Conservation (phyloP, 2,797 vertebrate genomes). For the Pempheris klunzingeri region DNA sequence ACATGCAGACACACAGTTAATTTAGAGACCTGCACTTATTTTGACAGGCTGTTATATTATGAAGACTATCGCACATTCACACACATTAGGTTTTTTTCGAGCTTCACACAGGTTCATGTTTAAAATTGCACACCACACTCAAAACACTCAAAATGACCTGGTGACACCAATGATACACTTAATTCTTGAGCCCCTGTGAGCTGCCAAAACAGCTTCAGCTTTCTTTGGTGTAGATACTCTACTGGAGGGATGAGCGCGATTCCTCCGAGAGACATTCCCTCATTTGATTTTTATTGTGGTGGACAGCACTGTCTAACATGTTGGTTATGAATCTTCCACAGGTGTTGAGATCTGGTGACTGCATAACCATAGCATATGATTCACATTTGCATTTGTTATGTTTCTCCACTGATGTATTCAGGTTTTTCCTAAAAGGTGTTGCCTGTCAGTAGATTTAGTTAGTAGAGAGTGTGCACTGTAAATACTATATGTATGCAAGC, state of each 20-base stretch:
- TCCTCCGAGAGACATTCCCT: background rate
- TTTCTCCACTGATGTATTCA: background rate
- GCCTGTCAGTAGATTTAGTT: background rate
- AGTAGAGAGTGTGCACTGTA: background rate
- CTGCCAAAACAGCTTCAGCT: conserved; percentile 12
- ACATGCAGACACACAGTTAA: too few relatives aligned
- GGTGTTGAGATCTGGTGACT: conserved; percentile 12
- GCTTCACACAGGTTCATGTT: too few relatives aligned
- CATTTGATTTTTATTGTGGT: conserved; percentile 16
- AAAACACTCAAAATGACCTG: too few relatives aligned
- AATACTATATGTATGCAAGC: background rate
- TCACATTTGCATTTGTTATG: conserved; percentile 10
- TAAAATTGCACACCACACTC: too few relatives aligned
- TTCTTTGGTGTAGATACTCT: background rate
- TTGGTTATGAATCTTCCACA: background rate
- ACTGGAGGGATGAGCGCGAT: background rate
- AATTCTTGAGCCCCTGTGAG: background rate
- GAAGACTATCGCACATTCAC: too few relatives aligned
- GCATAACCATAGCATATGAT: background rate
- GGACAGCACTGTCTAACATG: conserved; percentile 4
- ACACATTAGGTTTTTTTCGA: too few relatives aligned
- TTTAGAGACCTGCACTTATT: too few relatives aligned
- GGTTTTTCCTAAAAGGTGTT: background rate
- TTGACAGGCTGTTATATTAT: too few relatives aligned
- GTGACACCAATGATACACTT: too few relatives aligned